phyloP scores from a whole-genome alignment of 2,888 invertebrate genomes.

The Ditylenchus weischeri region DNA sequence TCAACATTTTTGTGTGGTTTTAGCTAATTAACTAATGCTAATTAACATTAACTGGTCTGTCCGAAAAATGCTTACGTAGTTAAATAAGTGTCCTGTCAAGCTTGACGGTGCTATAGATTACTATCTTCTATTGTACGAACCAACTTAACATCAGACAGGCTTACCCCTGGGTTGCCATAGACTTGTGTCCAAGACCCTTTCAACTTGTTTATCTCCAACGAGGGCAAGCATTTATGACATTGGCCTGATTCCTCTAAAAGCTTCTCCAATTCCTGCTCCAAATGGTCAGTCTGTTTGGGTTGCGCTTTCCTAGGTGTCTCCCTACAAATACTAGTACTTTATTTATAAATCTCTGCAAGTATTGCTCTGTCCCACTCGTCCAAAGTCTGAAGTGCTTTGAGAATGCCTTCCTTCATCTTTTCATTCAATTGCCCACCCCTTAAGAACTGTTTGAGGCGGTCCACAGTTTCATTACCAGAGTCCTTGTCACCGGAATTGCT shows the following conservation, averaged over 20 bases:
- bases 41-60: too few species aligned
- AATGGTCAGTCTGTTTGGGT: too few species aligned
- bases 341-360: neutral
- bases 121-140: too few species aligned
- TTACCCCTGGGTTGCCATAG: conserved; percentile 47
- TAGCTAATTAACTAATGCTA: too few species aligned
- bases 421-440: neutral
- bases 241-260: neutral
- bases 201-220: conserved; percentile 41
- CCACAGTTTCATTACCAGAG: conserved; percentile 3
- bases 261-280: too few species aligned
- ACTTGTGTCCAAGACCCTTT: conserved; percentile 53
- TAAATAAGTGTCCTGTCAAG: too few species aligned
- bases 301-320: conserved; percentile 10
- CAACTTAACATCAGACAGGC: too few species aligned
- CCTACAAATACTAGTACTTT: too few species aligned
- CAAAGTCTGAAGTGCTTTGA: neutral
- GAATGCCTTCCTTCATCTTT: neutral
- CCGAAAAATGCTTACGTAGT: too few species aligned
- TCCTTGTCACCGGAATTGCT: too few species aligned
- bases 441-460: neutral
- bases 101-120: too few species aligned
- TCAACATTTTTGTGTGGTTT: too few species aligned
- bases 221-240: conserved; percentile 44
- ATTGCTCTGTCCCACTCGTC: conserved; percentile 9